These are phyloP conservation scores for Tetheella fluctuosa DNA, from an alignment of 2,888 invertebrate genomes.

Conservation along the genomic window DNA sequence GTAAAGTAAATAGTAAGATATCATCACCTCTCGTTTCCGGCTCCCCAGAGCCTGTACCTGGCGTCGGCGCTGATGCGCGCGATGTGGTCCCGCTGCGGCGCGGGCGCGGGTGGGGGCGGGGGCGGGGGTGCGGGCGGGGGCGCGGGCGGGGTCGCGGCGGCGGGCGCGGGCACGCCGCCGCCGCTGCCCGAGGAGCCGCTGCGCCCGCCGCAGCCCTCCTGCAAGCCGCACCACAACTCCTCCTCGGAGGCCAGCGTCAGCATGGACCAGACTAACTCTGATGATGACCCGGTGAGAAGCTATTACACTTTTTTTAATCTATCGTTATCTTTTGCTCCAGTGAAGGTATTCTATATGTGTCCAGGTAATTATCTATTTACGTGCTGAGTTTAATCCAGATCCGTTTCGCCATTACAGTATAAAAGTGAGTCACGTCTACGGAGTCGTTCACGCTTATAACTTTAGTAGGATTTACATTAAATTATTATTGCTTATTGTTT, in stretches of 20 bases:
- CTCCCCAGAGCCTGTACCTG: slow-evolving; percentile 91
- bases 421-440: too few species aligned
- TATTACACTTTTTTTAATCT: too few species aligned
- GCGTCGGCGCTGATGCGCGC: slow-evolving; percentile 95
- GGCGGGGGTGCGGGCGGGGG: slow-evolving; percentile 61
- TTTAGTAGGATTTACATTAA: too few species aligned
- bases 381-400: too few species aligned
- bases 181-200: slow-evolving; percentile 71
- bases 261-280: slow-evolving; percentile 91
- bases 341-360: too few species aligned
- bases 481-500: too few species aligned
- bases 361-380: too few species aligned
- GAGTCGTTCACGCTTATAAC: too few species aligned
- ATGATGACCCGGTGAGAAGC: slow-evolving; percentile 86
- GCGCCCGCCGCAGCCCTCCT: slow-evolving; percentile 77
- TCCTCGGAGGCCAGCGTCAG: slow-evolving; percentile 92
- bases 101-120: slow-evolving; percentile 56
- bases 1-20: too few species aligned
- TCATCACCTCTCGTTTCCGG: too few species aligned
- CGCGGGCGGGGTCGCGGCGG: slow-evolving; percentile 62
- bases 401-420: too few species aligned
- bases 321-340: background rate
- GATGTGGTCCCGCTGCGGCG: slow-evolving; percentile 92
- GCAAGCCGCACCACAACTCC: slow-evolving; percentile 81
- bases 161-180: slow-evolving; percentile 59